These are phyloP conservation scores for Conus betulinus DNA, from an alignment of 1,140 invertebrate genomes.

Conservation along the genomic window DNA sequence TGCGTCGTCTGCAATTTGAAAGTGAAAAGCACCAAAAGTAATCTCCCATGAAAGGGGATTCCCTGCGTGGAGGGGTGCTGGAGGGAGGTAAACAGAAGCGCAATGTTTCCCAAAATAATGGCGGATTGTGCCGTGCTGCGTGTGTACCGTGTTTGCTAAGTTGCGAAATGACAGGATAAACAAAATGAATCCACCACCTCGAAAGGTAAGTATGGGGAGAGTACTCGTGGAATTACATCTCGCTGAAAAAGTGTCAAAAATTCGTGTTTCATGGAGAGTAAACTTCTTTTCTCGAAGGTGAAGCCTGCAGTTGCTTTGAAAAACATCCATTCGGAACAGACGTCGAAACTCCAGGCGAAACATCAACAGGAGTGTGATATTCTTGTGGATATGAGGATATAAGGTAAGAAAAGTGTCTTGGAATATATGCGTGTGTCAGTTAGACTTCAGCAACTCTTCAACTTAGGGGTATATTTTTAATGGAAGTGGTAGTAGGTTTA, in stretches of 20 bases:
- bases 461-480: too few relatives aligned
- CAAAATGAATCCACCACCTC: conserved; percentile 49
- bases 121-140: conserved; percentile 10
- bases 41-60: conserved; percentile 24
- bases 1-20: conserved; percentile 14
- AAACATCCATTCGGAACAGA: conserved; percentile 93
- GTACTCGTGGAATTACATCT: neutral
- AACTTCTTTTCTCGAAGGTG: conserved; percentile 78
- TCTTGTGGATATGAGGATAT: conserved; percentile 97
- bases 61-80: neutral
- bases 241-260: neutral
- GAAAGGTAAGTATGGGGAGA: conserved; percentile 43
- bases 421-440: neutral
- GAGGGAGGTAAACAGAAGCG: conserved; percentile 47
- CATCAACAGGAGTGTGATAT: conserved; percentile 97
- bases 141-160: conserved; percentile 24
- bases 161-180: conserved; percentile 32
- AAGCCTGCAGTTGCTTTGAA: conserved; percentile 89
- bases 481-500: too few relatives aligned
- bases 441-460: too few relatives aligned
- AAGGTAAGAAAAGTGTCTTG: conserved; percentile 77
- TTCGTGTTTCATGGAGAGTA: conserved; percentile 13
- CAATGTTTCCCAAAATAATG: conserved; percentile 35
- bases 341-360: conserved; percentile 92
- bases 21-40: neutral